phyloP scores from a whole-genome alignment of 2,888 invertebrate genomes.

The Euclidia mi region DNA sequence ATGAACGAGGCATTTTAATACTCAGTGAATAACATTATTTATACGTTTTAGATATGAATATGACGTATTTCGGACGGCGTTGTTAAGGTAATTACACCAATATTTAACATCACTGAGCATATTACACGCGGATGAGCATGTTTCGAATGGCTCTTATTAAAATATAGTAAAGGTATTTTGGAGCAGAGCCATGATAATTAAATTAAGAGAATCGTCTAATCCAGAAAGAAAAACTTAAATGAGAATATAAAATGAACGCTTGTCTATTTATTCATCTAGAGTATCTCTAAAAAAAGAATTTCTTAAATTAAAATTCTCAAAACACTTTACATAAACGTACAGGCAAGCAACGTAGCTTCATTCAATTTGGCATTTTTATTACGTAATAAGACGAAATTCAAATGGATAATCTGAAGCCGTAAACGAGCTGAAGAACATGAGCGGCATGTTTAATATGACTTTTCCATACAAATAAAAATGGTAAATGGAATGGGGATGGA shows the following conservation, averaged over 20 bases:
- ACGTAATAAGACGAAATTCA: conserved; percentile 77
- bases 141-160: too few species aligned
- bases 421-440: conserved; percentile 72
- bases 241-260: conserved; percentile 43
- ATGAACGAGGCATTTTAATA: too few species aligned
- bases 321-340: conserved; percentile 67
- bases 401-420: conserved; percentile 78
- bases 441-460: conserved; percentile 73
- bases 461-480: conserved; percentile 67
- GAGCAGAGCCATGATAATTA: too few species aligned
- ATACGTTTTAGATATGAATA: too few species aligned
- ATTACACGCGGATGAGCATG: too few species aligned
- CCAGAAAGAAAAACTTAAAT: conserved; percentile 36
- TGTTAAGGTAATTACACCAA: too few species aligned
- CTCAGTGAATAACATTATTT: too few species aligned
- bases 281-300: conserved; percentile 54
- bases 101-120: too few species aligned
- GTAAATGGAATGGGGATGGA: conserved; percentile 49
- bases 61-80: too few species aligned
- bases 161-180: too few species aligned
- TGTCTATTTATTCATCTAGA: conserved; percentile 36
- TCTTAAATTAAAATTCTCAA: conserved; percentile 74
- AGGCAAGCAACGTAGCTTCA: conserved; percentile 64
- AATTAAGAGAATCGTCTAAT: conserved; percentile 34
- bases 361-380: conserved; percentile 80